These are phyloP conservation scores for Tuta absoluta DNA, from an alignment of 2,888 invertebrate genomes.

Conservation along the genomic window DNA sequence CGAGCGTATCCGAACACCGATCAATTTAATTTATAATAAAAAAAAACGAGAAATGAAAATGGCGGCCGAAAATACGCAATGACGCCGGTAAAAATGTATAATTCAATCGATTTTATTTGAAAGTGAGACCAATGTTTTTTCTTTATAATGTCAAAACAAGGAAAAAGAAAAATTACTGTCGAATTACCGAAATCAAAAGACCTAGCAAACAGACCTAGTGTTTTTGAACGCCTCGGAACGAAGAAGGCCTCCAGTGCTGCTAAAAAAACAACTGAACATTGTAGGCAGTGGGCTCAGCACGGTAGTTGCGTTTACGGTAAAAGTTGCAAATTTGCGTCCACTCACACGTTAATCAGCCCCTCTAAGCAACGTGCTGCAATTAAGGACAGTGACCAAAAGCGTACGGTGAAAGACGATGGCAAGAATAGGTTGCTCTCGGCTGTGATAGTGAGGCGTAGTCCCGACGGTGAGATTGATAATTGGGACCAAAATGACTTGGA, in stretches of 20 bases:
- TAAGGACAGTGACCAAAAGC: constrained; percentile 82
- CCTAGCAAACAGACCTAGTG: constrained; percentile 86
- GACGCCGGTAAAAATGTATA: constrained; percentile 49
- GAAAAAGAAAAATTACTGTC: constrained; percentile 89
- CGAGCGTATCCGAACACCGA: background rate
- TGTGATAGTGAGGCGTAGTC: constrained; percentile 82
- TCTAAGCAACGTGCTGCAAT: constrained; percentile 86
- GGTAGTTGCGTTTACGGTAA: constrained; percentile 90
- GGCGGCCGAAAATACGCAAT: constrained; percentile 28
- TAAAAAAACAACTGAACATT: constrained; percentile 84
- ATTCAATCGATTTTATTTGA: constrained; percentile 50
- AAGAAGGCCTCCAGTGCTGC: constrained; percentile 82
- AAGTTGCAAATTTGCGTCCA: constrained; percentile 88
- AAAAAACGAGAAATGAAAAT: constrained; percentile 26
- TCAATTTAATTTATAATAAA: constrained; percentile 20
- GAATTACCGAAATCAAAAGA: constrained; percentile 87
- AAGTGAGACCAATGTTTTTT: constrained; percentile 73
- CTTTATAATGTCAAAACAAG: constrained; percentile 83
- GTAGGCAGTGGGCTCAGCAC: constrained; percentile 89
- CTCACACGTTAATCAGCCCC: constrained; percentile 88
- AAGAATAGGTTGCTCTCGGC: constrained; percentile 84
- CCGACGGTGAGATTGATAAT: constrained; percentile 85
- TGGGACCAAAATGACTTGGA: constrained; percentile 91
- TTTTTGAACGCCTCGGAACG: constrained; percentile 90
- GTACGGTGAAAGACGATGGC: constrained; percentile 81